These are phyloP conservation scores for Lagodon rhomboides DNA, from an alignment of 2,797 vertebrate genomes.

Conservation along the genomic window DNA sequence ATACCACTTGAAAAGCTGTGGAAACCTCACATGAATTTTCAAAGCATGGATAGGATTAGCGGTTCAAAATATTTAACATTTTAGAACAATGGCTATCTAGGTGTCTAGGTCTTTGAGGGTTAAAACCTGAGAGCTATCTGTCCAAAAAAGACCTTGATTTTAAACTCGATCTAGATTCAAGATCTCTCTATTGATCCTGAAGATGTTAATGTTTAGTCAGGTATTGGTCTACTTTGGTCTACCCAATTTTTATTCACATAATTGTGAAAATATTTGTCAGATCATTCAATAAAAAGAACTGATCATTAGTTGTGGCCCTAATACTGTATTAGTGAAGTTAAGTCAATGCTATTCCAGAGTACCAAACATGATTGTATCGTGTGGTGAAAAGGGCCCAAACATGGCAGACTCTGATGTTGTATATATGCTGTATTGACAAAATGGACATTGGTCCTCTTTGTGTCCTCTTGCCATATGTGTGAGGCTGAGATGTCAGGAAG, in stretches of 20 bases:
- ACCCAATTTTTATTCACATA: too few species aligned
- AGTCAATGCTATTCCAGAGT: neutral
- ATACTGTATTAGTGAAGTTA: neutral
- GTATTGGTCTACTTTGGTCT: too few species aligned
- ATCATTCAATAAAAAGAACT: too few species aligned
- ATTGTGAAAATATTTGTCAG: too few species aligned
- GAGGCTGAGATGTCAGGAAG: conserved; percentile 35
- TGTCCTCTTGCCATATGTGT: conserved; percentile 25
- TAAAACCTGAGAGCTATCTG: too few species aligned
- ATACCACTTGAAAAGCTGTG: too few species aligned
- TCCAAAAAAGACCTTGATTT: neutral
- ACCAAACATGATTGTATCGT: neutral
- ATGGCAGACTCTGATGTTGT: neutral
- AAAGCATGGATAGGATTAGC: too few species aligned
- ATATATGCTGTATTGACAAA: neutral
- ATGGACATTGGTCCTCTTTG: conserved; percentile 50
- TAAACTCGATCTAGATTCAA: neutral
- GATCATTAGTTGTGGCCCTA: too few species aligned
- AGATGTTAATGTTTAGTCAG: neutral
- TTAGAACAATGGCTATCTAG: too few species aligned
- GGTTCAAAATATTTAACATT: too few species aligned
- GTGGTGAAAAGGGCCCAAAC: neutral
- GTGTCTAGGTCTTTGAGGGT: too few species aligned
- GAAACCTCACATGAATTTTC: too few species aligned
- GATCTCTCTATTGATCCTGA: neutral